phyloP scores from a whole-genome alignment of 2,888 invertebrate genomes.

The Morpho helenor region DNA sequence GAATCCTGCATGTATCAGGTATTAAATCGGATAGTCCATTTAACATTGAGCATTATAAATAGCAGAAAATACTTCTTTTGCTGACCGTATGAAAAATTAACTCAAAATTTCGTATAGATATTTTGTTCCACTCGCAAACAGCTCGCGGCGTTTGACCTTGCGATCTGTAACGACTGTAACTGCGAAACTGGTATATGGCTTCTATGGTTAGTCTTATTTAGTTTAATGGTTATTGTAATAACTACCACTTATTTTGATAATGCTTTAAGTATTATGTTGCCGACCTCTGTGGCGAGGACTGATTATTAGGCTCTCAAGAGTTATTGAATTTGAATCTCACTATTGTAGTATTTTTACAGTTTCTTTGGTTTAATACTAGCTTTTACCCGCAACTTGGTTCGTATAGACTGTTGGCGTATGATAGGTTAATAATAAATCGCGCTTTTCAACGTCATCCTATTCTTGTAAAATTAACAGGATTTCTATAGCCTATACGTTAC shows the following conservation, averaged over 20 bases:
- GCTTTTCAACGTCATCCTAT: no score
- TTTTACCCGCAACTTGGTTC: no score
- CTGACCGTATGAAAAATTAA: conserved; percentile 24
- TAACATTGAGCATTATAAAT: no score
- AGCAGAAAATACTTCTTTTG: conserved; percentile 2
- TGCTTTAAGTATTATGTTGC: not conserved
- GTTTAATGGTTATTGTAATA: conserved; percentile 22
- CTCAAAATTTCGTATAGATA: conserved; percentile 53
- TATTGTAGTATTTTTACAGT: no score
- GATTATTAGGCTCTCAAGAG: not conserved
- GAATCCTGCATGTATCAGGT: no score
- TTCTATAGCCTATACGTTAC: no score
- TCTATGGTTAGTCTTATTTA: conserved; percentile 28
- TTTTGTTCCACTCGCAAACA: conserved; percentile 44
- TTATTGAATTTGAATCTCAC: no score
- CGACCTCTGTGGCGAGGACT: not conserved
- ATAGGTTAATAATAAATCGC: no score
- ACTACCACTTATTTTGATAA: conserved; percentile 13
- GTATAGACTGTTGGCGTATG: no score
- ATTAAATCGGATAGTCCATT: no score
- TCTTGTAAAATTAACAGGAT: no score
- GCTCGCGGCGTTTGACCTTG: conserved; percentile 51
- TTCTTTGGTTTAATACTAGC: no score
- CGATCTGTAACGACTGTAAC: conserved; percentile 37
- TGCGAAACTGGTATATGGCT: conserved; percentile 41